Conservation (phyloP, 2,797 vertebrate genomes). For the Sandelia bainsii region DNA sequence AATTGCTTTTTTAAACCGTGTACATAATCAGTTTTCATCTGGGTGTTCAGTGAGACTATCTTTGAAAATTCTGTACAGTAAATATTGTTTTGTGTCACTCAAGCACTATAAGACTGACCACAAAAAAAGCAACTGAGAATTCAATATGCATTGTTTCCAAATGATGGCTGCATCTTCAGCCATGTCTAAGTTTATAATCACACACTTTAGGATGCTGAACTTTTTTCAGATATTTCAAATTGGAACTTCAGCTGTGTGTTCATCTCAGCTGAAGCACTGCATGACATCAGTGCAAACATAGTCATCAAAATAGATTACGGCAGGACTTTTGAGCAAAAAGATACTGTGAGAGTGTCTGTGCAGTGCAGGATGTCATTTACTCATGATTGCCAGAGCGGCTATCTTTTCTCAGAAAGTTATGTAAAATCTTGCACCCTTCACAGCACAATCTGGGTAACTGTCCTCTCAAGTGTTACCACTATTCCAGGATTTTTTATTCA, state of each 20-base stretch:
- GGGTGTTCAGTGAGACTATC: slow-evolving; percentile 2
- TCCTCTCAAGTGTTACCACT: slow-evolving; percentile 26
- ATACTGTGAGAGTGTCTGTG: neutral
- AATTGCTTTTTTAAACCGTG: neutral
- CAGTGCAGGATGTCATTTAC: neutral
- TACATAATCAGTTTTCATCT: slow-evolving; percentile 2
- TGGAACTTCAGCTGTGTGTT: neutral
- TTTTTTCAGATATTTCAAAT: slow-evolving; percentile 6
- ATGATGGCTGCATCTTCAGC: neutral
- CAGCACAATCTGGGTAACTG: slow-evolving; percentile 13
- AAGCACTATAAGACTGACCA: neutral
- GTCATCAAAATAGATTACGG: neutral
- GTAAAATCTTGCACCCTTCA: neutral
- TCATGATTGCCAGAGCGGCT: neutral
- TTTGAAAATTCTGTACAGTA: neutral
- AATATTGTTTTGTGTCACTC: neutral
- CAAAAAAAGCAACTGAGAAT: too few relatives aligned
- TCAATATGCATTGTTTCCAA: neutral
- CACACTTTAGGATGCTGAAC: neutral
- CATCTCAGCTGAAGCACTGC: neutral
- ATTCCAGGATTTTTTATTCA: slow-evolving; percentile 27
- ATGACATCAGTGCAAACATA: neutral
- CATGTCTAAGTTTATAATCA: neutral
- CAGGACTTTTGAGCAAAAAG: neutral
- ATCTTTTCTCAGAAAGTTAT: neutral